phyloP scores from a whole-genome alignment of 2,113 vertebrate species.

The Scopus umbretta region DNA sequence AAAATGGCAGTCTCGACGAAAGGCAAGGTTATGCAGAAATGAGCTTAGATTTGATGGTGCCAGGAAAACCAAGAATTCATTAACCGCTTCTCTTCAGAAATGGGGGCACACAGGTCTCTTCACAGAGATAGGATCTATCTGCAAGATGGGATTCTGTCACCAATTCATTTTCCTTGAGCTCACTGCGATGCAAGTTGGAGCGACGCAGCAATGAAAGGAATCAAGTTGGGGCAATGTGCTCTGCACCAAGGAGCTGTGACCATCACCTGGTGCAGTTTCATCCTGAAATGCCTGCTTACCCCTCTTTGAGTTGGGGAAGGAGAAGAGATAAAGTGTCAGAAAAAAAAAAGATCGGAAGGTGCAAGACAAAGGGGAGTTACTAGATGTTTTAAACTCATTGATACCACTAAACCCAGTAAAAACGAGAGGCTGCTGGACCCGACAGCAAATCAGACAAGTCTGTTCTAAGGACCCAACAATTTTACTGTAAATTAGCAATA shows the following conservation, averaged over 20 bases:
- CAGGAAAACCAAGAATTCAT: not conserved
- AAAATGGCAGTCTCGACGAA: not conserved
- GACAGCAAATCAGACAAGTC: not conserved
- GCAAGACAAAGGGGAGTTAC: not conserved
- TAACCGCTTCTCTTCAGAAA: not conserved
- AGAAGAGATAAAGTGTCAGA: not conserved
- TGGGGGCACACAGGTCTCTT: not conserved
- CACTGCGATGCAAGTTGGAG: not conserved
- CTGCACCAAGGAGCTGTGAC: not conserved
- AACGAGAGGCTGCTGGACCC: not conserved
- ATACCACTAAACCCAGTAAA: too few species aligned
- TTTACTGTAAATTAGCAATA: not conserved
- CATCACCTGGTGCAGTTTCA: not conserved
- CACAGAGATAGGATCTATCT: not conserved
- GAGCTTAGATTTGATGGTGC: not conserved
- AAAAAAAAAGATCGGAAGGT: not conserved
- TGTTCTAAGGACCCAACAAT: not conserved
- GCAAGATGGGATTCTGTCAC: not conserved
- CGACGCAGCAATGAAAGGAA: not conserved
- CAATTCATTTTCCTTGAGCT: not conserved
- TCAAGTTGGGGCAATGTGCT: rapidly evolving
- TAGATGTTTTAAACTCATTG: not conserved
- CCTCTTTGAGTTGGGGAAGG: not conserved
- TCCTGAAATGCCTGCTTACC: not conserved
- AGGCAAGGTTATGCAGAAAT: not conserved